Evolutionary conservation across 1,140 invertebrate genomes (phyloP).

Genomic region (Brachionus asplanchnoidis): DNA sequence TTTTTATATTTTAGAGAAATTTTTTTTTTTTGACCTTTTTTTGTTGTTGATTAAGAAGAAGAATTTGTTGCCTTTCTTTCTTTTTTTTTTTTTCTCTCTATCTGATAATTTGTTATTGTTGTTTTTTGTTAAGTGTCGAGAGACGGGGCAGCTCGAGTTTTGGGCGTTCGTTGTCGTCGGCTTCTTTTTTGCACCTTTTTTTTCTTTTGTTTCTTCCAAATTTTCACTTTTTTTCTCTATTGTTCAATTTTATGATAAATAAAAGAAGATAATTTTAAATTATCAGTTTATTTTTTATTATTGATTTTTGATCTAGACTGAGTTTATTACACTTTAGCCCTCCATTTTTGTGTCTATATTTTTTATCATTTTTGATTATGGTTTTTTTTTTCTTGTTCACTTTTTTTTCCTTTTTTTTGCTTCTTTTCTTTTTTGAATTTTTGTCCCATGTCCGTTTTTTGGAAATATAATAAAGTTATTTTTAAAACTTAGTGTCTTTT

Average conservation of each 20-base stretch:
- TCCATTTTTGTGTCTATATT: not conserved
- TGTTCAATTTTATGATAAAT: not conserved
- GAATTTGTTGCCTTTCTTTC: not conserved
- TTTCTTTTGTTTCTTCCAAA: not conserved
- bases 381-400: not conserved
- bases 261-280: not conserved
- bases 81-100: too few species aligned
- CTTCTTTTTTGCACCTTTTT: not conserved
- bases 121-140: not conserved
- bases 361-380: not conserved
- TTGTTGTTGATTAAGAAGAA: not conserved
- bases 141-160: not conserved
- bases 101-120: not conserved
- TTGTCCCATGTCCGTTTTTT: not conserved
- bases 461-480: not conserved
- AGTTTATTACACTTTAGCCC: not conserved
- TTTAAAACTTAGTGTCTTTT: not conserved
- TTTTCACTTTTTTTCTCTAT: not conserved
- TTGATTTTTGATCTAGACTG: not conserved
- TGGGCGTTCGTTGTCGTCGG: not conserved
- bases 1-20: not conserved
- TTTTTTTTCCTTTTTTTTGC: not conserved
- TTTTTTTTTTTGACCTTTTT: not conserved
- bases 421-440: not conserved
- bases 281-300: not conserved